Evolutionary conservation across 2,113 vertebrate genomes (phyloP), one percentile per base, ranked within the genome.

Genomic region (Tyrannus savana): DNA sequence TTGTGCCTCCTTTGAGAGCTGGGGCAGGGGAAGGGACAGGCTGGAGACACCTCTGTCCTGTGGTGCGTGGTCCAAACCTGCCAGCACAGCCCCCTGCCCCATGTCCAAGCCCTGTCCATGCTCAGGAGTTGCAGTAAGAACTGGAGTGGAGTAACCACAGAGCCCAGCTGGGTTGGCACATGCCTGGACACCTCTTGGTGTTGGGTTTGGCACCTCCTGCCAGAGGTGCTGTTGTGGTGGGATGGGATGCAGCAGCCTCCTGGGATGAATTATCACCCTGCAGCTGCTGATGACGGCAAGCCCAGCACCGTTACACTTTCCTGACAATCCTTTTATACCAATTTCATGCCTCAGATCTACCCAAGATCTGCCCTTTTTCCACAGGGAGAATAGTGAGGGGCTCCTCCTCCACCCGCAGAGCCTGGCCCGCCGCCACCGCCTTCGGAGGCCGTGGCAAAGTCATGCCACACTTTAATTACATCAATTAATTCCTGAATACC

Each of bases 401-500:
- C 66, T 92, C 86, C 94, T 92, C 80, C 58, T 79, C 63, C 39
- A 55, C 78, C 39, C n/a, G 0, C 78, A 88, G 72, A 62, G 56
- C 58, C 76, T 97, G 97, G 95, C 93, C 66, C 0, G 1, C 68
- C 0, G 90, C 95, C 93, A 87, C 91, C 0, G 12, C 35, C 77
- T 94, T 92, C 0, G 2, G 89, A 91, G 87, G 87, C 89, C 4
- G 0, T 89, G 91, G 90, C 91, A 96, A 86, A 97, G 95, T 95
- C 96, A 84, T 81, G 81, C 73, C 93, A 96, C 89, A 91, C 79
- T 97, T 95, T 81, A 95, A 95, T 97, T 92, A 76, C 81, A 89
- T 84, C 87, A 91, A 90, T 96, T 93, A 92, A 90, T 95, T 83
- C 89, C 85, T 89, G 88, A 93, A 96, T 94, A 81, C 94, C 77